phyloP scores from a whole-genome alignment of 2,888 invertebrate genomes.

The Campoplex capitator region DNA sequence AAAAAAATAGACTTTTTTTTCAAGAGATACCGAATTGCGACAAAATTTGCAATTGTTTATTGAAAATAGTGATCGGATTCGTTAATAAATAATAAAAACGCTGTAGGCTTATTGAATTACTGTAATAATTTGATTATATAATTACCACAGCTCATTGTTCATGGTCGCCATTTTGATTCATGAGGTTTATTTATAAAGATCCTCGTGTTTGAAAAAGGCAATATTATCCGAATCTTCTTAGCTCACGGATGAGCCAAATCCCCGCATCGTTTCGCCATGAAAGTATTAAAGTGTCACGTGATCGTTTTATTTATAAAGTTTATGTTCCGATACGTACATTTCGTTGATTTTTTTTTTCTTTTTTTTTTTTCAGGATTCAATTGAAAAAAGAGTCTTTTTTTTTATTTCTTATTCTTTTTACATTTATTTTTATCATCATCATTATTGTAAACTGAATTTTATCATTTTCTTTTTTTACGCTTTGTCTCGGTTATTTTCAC shows the following conservation, averaged over 20 bases:
- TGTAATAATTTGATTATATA: conserved; percentile 33
- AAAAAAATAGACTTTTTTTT: background rate
- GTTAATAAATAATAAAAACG: background rate
- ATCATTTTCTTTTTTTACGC: background rate
- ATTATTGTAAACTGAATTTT: background rate
- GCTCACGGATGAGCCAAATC: conserved; percentile 53
- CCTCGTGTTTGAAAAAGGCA: conserved; percentile 42
- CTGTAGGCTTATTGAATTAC: background rate
- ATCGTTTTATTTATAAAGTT: conserved; percentile 2
- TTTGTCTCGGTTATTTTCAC: background rate
- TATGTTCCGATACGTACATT: background rate
- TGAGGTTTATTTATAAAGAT: conserved; percentile 59
- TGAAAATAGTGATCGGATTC: background rate
- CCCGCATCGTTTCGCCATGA: conserved; percentile 47
- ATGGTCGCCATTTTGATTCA: conserved; percentile 34
- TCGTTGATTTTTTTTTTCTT: too few species aligned
- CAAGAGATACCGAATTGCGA: background rate
- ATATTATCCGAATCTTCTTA: conserved; percentile 41
- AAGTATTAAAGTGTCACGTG: conserved; percentile 37
- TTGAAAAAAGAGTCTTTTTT: background rate
- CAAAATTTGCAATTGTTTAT: background rate
- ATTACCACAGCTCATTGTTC: conserved; percentile 3
- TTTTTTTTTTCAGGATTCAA: too few species aligned
- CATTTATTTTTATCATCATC: background rate
- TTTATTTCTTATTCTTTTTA: background rate